Evolutionary conservation across 2,113 vertebrate genomes (phyloP).

Genomic region (Ardeotis arabs): DNA sequence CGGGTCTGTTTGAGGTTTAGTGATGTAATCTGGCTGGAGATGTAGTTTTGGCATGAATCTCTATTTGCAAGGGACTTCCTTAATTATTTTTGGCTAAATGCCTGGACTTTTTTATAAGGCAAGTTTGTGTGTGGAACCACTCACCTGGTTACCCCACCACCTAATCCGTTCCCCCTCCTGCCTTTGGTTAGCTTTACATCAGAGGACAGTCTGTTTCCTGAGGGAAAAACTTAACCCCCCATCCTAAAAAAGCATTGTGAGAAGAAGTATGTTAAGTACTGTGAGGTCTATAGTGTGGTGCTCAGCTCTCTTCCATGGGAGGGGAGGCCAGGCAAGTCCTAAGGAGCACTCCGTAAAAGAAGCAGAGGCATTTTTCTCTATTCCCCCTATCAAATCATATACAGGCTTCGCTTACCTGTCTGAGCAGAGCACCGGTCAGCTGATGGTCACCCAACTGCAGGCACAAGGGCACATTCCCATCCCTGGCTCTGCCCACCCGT

Average conservation of each 20-base stretch:
- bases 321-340: background rate
- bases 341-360: background rate
- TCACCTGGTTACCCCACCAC: background rate
- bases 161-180: background rate
- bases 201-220: background rate
- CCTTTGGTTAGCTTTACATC: background rate
- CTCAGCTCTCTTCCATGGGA: background rate
- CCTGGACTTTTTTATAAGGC: background rate
- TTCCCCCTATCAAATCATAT: background rate
- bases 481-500: background rate
- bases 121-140: background rate
- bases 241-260: background rate
- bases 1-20: background rate
- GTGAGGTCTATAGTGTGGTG: background rate
- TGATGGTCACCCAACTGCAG: fast-evolving
- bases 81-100: background rate
- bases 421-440: background rate
- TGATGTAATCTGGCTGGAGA: background rate
- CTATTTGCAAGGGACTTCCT: background rate
- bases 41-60: background rate
- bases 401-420: background rate
- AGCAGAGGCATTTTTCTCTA: background rate
- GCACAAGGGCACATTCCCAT: fast-evolving
- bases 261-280: background rate
- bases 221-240: background rate